Evolutionary conservation across 2,113 vertebrate genomes (phyloP), one percentile per base, ranked within the genome.

Genomic region (Colistium nudipinnis): DNA sequence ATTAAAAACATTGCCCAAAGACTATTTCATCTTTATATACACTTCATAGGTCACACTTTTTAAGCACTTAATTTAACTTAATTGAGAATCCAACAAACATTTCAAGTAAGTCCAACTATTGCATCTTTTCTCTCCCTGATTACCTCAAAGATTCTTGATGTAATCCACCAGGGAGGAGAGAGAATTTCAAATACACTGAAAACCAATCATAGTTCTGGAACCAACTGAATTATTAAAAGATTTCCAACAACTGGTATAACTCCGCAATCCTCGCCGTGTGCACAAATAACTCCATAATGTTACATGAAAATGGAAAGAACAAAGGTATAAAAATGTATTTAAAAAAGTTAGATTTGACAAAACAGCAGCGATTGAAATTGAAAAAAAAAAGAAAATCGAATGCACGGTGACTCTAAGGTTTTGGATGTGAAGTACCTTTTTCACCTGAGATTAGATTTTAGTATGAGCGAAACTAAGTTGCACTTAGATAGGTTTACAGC

Each of bases 371-470:
- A 44, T 31, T 24, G 11, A 27, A 39, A 27, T 22, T 11, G 20
- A 53, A 62, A 63, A 24, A 70, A n/a, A n/a, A n/a, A n/a, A n/a
- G n/a, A n/a, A n/a, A n/a, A n/a, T n/a, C n/a, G n/a, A n/a, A 24
- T 17, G 2, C 27, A 41, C 0, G 63, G 82, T 76, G 62, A 84
- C 20, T 62, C 1, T 66, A 62, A 79, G 75, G 74, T 80, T 67
- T 54, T 45, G 75, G 62, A 66, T 81, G 57, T 60, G 38, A 74
- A 22, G 51, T 56, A 81, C 65, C 75, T 33, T 69, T 85, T 78
- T 72, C 81, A 87, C 89, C 88, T 90, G 88, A 91, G 89, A 85
- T 81, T 80, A 75, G 63, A 64, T 68, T 80, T 69, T 7, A 49
- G 65, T 33, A 74, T 41, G 22, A 60, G 60, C 20, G 43, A 71